Evolutionary conservation across 64 coral and sea anemone species (phyloP), one percentile per base, ranked within the genome.

Genomic region (Montipora efflorescens): DNA sequence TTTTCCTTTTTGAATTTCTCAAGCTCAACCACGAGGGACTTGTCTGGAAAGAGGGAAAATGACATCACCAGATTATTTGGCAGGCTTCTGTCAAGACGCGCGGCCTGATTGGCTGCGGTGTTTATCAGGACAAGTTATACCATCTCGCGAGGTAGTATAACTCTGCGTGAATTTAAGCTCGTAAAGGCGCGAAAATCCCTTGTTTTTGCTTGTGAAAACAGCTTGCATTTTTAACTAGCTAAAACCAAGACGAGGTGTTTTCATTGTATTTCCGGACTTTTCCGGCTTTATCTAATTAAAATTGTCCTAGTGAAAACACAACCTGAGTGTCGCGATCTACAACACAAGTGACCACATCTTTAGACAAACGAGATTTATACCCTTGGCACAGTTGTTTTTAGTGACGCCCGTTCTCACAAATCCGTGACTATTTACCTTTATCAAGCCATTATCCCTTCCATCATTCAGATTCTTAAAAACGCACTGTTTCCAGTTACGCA

Each of bases 211-310:
- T 57, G 79, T 82, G 79, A 82, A 82, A 82, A 82, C 79, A 82
- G 79, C 79, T 82, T 82, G 79, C 79, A 82, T 82, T 82, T 82
- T 82, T 82, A 82, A 82, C 79, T 82, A 20, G 79, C 79, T 82
- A 82, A 82, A 82, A 20, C 22, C 7, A 82, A 64, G 51, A 82
- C 79, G 79, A 82, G 50, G 50, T 82, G 79, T 82, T 82, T 82
- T 82, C 79, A 82, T 52, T 59, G 79, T 82, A 82, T 76, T 76
- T 48, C 74, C 74, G 74, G 74, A 47, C 74, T 76, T 76, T 76
- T 76, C 74, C 74, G 43, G 43, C 74, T 76, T 45, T 76, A 76
- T 76, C 74, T 76, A 47, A 45, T 47, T 76, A 76, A 76, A 76
- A 76, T 76, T 76, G 25, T 76, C 74, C 74, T 47, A 76, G 74